Base-by-base conservation (phyloP, 2,888 invertebrate genomes). In the Hirtodrosophila confusa region DNA sequence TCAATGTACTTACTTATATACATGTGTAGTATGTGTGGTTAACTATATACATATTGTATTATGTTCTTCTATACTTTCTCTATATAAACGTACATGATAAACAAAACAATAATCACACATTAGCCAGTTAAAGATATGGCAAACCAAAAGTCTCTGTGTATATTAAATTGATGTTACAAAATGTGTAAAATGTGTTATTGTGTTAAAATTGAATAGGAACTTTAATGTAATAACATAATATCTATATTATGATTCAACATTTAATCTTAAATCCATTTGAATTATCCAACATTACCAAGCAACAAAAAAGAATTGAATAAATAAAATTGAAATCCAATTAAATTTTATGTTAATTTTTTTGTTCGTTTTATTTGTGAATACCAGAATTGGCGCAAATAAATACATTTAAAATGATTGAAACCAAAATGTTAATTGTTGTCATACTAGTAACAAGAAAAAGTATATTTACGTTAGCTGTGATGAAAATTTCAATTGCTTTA, bases 401-500 rank as follows among this genome's bases (percentile, higher is more conserved):
- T 41, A n/a, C 7, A 29, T 39, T 11, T 10, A 29, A 47, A n/a
- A 35, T 27, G 33, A 33, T 6, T 39, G 29, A 17, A 43, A 23
- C 36, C 39, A 29, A 29, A 47, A 33, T 29, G 8, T 12, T 45
- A 23, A 43, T 53, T 55, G 24, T 58, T 63, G 60, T 64, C 55
- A 67, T 43, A 27, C 27, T 6, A 62, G 37, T 69, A 37, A 35
- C 11, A 54, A 44, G 47, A 39, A 49, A 8, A 48, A 47, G n/a
- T n/a, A 56, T 27, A 61, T 78, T 69, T 64, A 82, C 82, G 72
- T 80, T 80, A 85, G 72, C 79, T 78, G 79, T 80, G 86, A 80
- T 86, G 69, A 45, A 73, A 63, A 53, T 43, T 60, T 8, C 51
- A 65, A 58, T 69, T 68, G 69, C 58, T 69, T 73, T 64, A 69